Percentiles rank a stretch among this genome's conserved stretches.
phyloP scores from a whole-genome alignment of 2,113 vertebrate genomes.

The Cebidichthys violaceus region DNA sequence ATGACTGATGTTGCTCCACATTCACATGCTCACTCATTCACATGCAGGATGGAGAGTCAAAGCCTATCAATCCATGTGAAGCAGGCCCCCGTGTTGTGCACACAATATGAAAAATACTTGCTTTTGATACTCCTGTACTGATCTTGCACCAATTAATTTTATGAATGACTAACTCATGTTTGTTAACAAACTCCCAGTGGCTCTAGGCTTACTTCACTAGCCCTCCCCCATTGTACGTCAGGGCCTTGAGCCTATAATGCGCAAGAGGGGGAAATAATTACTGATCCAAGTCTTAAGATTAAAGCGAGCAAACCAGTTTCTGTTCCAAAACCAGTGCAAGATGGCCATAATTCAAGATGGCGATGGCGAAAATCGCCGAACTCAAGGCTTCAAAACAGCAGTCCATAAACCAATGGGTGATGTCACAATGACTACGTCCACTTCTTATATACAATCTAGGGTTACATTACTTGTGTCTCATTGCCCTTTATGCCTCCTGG shows the following conservation, averaged over 20 bases:
- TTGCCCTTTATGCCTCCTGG: too few relatives aligned
- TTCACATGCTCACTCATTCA: slow-evolving; percentile 28
- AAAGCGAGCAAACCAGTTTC: slow-evolving; percentile 50
- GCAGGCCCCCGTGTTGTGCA: background rate
- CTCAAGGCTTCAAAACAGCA: background rate
- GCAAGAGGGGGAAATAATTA: slow-evolving; percentile 60
- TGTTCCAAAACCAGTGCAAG: slow-evolving; percentile 29
- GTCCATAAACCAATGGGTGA: background rate
- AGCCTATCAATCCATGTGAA: background rate
- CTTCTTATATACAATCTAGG: background rate
- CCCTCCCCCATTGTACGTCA: slow-evolving; percentile 19
- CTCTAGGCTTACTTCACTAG: slow-evolving; percentile 65
- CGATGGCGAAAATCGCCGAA: background rate
- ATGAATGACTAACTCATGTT: slow-evolving; percentile 85
- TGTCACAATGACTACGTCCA: background rate
- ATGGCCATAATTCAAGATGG: background rate
- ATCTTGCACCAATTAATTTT: slow-evolving; percentile 83
- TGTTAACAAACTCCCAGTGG: slow-evolving; percentile 81
- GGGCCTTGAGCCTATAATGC: slow-evolving; percentile 44
- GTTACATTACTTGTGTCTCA: background rate
- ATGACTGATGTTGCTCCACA: slow-evolving; percentile 7
- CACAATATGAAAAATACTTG: background rate
- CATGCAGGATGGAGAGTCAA: background rate
- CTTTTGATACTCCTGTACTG: slow-evolving; percentile 54
- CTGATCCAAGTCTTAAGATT: slow-evolving; percentile 62